Percentiles rank a stretch among this genome's conserved stretches.
Evolutionary conservation across 2,113 vertebrate genomes (phyloP).

Genomic region (Phalacrocorax brasilianus): DNA sequence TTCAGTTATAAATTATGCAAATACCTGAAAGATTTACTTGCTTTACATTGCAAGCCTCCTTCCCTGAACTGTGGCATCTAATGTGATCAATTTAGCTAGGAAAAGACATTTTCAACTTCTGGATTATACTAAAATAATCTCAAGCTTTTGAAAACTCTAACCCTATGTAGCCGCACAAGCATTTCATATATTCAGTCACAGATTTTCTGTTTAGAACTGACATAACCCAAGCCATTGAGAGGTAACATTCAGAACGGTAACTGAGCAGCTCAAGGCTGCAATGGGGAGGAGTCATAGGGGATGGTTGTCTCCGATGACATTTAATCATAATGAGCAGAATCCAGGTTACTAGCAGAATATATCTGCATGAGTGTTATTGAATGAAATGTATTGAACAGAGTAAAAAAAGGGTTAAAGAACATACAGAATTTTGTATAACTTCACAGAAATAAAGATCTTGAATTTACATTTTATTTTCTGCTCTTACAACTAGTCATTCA

Average conservation of each 20-base stretch:
- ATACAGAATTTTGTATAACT: neutral
- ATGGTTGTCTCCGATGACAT: neutral
- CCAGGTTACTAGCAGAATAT: neutral
- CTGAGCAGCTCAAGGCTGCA: neutral
- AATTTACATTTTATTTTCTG: neutral
- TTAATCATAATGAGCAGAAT: neutral
- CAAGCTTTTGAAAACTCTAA: neutral
- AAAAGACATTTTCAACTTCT: neutral
- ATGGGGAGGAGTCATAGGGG: neutral
- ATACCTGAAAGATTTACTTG: neutral
- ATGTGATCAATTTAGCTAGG: neutral
- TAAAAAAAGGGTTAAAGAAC: neutral
- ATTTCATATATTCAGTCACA: neutral
- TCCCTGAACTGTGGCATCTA: neutral
- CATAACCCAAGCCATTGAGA: neutral
- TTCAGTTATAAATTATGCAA: neutral
- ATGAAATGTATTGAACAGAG: neutral
- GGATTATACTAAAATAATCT: neutral
- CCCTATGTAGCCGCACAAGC: neutral
- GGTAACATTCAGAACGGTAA: neutral
- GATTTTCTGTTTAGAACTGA: neutral
- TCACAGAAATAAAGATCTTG: neutral
- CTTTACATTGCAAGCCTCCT: neutral
- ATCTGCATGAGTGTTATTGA: neutral
- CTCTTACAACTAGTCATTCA: neutral